Base-by-base conservation (phyloP, 2,113 vertebrate species). In the Jaculus jaculus region DNA sequence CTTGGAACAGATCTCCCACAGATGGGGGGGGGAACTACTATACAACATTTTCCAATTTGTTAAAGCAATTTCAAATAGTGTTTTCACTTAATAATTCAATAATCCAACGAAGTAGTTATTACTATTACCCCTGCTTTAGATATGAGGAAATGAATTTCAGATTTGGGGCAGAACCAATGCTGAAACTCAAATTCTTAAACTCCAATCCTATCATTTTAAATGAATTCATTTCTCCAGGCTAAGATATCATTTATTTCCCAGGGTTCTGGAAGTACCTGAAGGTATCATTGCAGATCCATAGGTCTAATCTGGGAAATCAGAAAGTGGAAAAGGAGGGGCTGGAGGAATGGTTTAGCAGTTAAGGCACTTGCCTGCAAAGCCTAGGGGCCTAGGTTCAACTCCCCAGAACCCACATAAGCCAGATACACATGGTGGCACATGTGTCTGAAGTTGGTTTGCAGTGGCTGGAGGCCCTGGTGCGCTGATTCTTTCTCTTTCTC, bases 231-330 rank as follows among this genome's bases (percentile, higher is more conserved):
- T 95, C 84, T 96, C 87, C n/a, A 75, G 30, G 63, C 10, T 92
- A 54, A 93, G 71, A 72, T 71, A 71, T 1, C 28, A 80, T 89
- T 96, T 94, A 96, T 93, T 95, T 96, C 80, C 58, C 54, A 92
- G 26, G 72, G 42, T 51, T 72, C n/a, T 30, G 5, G 74, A 71
- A 94, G 54, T 71, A 60, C 72, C 87, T 61, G n/a, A 89, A 93
- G 60, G 58, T 34, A 72, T 17, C 88, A 87, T 26, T 89, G 69
- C 69, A 88, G 42, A 85, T 32, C 71, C 78, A 66, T 9, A 39
- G 30, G 17, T 12, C 15, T 65, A 87, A 72, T 42, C 61, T 66
- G 84, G 78, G 81, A 94, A 89, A 95, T n/a, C 68, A 60, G 39
- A 13, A 77, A 91, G 84, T 18, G 39, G 39, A n/a, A 89, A 84